Conservation (phyloP, 2,113 vertebrate species). For the Heptranchias perlo region DNA sequence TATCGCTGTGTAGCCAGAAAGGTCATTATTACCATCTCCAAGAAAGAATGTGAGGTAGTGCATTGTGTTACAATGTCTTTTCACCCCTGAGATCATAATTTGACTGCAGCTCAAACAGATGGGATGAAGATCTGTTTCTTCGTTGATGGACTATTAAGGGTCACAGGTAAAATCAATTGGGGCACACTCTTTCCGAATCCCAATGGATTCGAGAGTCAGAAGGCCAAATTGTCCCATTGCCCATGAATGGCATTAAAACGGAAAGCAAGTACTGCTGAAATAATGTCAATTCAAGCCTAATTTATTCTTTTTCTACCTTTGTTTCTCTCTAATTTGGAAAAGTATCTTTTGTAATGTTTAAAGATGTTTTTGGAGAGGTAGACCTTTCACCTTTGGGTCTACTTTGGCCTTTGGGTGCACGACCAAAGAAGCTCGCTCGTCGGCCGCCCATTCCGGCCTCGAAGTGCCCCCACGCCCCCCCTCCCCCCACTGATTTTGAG, state of each 20-base stretch:
- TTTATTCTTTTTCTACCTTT: not conserved
- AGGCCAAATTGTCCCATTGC: not conserved
- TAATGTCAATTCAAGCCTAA: not conserved
- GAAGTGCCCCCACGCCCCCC: too few relatives aligned
- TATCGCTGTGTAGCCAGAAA: not conserved
- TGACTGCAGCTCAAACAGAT: not conserved
- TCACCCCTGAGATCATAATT: not conserved
- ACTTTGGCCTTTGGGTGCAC: too few relatives aligned
- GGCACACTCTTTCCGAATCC: not conserved
- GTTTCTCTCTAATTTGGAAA: not conserved
- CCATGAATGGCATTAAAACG: not conserved
- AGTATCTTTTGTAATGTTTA: too few relatives aligned
- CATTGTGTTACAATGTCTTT: not conserved
- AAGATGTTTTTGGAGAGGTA: too few relatives aligned
- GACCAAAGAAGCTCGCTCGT: too few relatives aligned
- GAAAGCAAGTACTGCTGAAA: not conserved
- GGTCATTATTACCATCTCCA: not conserved
- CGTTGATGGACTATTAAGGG: not conserved
- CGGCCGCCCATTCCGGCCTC: too few relatives aligned
- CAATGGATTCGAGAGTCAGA: not conserved
- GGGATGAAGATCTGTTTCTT: not conserved
- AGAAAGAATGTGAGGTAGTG: not conserved
- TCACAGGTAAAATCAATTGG: constrained; percentile 1
- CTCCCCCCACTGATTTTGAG: too few relatives aligned
- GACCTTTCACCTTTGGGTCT: too few relatives aligned